Base-by-base conservation (phyloP, 2,113 vertebrate genomes). In the Trogon surrucura region DNA sequence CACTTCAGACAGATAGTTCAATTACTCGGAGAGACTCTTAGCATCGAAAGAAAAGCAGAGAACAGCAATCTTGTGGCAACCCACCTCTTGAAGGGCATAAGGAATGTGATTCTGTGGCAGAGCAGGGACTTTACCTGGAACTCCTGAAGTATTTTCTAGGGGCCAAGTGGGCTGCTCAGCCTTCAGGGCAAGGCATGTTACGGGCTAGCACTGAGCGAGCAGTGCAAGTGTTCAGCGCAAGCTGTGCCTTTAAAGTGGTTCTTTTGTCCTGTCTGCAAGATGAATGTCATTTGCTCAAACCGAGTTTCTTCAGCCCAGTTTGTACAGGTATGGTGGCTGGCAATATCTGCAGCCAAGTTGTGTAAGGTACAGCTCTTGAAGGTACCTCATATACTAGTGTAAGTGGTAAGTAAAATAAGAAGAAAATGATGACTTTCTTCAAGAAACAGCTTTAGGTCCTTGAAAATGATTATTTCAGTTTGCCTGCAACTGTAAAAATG, bases 371-470 rank as follows among this genome's bases (percentile, higher is more conserved):
- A 91, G 61, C 83, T 97, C 95, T 95, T 96, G 94, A 95, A 97
- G 95, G 66, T 92, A 96, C 87, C 95, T 97, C 96, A 96, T 97
- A 97, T 91, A 86, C 92, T 89, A 91, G 95, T 95, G 94, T 97
- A 98, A 98, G 96, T 96, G 96, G 97, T 98, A 98, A 98, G 97
- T 97, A 98, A 98, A 98, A 98, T 97, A 97, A 97, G 72, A 87
- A 96, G 95, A 98, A 98, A 98, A 98, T 98, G 97, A 98, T 98
- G 96, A 95, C 95, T 98, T 98, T 98, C 97, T 98, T 98, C 97
- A 98, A 98, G 96, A 97, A 98, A 98, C 97, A 98, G 97, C 97
- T 98, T 97, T 98, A 98, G 97, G 97, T 98, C 97, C 97, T 98
- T 98, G 97, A 97, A 98, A 98, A 98, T 97, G 77, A 98, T 98